Evolutionary conservation across 1,140 invertebrate species (phyloP), one percentile per base, ranked within the genome.

Genomic region (Drosophila trapezifrons): DNA sequence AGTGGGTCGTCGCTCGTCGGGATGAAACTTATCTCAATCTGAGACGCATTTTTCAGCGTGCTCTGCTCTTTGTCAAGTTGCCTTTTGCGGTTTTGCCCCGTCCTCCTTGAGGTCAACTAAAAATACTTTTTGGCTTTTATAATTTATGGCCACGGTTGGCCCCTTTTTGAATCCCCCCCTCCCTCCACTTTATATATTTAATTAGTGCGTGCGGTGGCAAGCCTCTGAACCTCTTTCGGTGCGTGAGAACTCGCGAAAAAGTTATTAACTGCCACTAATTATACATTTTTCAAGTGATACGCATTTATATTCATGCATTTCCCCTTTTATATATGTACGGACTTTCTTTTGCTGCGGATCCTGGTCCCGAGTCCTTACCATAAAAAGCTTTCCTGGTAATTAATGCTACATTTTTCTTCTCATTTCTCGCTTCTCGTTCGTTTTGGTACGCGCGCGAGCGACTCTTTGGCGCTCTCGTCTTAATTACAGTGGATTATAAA

Each of bases 231-330:
- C 72, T 73, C 65, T 69, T 46, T 70, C 35, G 45, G 72, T 81
- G 78, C 69, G 79, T 81, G 75, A 78, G 65, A 81, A 77, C 64
- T 80, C 72, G 78, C 71, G 42, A 83, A 83, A 83, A 76, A 76
- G 80, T 83, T 83, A 83, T 83, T 83, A 83, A 83, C 80, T 84
- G 80, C 80, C 71, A 64, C 80, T 83, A 83, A 83, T 83, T 83
- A 83, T 75, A 67, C 80, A 83, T 78, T 82, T 83, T 54, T 78
- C 58, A 62, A 64, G 69, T 70, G 74, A 77, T 69, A 80, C 78
- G 78, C 71, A 82, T 82, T 82, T 82, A 82, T 82, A 82, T 82
- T 78, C 80, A 82, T 69, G 64, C 73, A 65, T 66, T 81, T 73
- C 25, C 64, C 64, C 47, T 59, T 57, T 56, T 64, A 32, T 76